Base-by-base conservation (phyloP, 2,797 vertebrate genomes). In the Pseudomugil tenellus region DNA sequence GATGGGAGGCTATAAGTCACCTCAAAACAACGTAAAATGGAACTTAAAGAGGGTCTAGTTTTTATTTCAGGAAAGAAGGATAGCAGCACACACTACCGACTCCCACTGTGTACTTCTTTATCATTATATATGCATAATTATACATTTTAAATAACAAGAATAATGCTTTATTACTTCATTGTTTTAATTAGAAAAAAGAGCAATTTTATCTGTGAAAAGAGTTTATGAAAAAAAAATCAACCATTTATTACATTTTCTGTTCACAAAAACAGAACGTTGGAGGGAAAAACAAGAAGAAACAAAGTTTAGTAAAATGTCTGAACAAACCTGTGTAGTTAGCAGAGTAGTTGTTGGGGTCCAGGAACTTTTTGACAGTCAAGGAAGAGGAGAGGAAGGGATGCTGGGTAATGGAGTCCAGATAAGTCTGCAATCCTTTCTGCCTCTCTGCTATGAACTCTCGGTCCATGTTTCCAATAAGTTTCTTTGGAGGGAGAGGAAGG, bases 391-490 rank as follows among this genome's bases (percentile, higher is more conserved):
- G 93, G 79, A 98, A 86, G 59, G 96, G 96, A 74, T 98, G 95
- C 76, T 96, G 94, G 56, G 96, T 98, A 88, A 99, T 95, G n/a
- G 94, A 92, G 81, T 97, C 97, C 29, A 99, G 94, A 84, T 96
- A 99, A 52, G 95, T 90, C 87, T 99, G 98, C 55, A 99, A 95
- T 55, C 98, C 98, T 67, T 96, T 95, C 91, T 99, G 98, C 62
- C 98, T 92, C 91, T 98, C 97, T 0, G 98, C 97, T 14, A 99
- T 96, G 84, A 99, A 99, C 86, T 98, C 97, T 43, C 98, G 92
- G 67, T 99, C 98, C 98, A 98, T 98, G 91, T 99, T 99, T 53
- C 98, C 96, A 35, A 99, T 93, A 77, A 99, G 81, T 83, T 98
- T 99, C 93, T 99, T 99, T 39, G 97, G 97, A 84, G 98, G 98